Evolutionary conservation across 2,888 invertebrate genomes (phyloP).

Genomic region (Lepidonotus clava): DNA sequence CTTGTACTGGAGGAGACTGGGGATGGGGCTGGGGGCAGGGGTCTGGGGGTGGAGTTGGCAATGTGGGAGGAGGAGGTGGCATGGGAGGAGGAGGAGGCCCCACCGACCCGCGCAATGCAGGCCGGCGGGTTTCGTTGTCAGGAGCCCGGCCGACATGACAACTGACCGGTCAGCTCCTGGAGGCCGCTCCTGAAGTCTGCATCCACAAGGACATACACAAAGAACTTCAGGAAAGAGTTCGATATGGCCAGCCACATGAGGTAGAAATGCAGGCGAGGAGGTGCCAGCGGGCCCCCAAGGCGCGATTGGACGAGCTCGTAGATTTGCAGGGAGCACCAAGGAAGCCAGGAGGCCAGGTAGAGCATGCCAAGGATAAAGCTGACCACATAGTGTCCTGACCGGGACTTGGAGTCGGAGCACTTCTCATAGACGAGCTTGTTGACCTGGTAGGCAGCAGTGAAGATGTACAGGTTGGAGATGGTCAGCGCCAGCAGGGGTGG

Average conservation of each 20-base stretch:
- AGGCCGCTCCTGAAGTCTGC: conserved; percentile 95
- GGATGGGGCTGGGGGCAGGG: neutral
- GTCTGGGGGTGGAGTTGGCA: neutral
- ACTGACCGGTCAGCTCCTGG: conserved; percentile 39
- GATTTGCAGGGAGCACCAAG: conserved; percentile 90
- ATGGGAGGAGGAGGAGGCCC: too few species aligned
- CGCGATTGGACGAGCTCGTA: conserved; percentile 83
- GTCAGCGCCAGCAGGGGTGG: conserved; percentile 96
- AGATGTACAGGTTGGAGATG: conserved; percentile 97
- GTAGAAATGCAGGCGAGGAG: conserved; percentile 88
- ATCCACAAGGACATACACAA: conserved; percentile 93
- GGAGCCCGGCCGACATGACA: conserved; percentile 14
- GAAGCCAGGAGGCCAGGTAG: conserved; percentile 97
- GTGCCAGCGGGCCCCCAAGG: conserved; percentile 72
- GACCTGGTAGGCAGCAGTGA: conserved; percentile 93
- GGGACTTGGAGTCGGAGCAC: conserved; percentile 67
- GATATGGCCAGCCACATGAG: conserved; percentile 97
- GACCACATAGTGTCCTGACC: conserved; percentile 88
- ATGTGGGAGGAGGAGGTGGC: too few species aligned
- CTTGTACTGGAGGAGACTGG: neutral
- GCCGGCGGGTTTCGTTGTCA: conserved; percentile 7
- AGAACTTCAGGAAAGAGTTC: conserved; percentile 97
- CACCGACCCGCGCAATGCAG: neutral
- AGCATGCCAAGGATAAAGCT: conserved; percentile 94
- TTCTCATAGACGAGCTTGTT: conserved; percentile 77